Evolutionary conservation across 1,140 invertebrate genomes (phyloP).

Genomic region (Hycleus phaleratus): DNA sequence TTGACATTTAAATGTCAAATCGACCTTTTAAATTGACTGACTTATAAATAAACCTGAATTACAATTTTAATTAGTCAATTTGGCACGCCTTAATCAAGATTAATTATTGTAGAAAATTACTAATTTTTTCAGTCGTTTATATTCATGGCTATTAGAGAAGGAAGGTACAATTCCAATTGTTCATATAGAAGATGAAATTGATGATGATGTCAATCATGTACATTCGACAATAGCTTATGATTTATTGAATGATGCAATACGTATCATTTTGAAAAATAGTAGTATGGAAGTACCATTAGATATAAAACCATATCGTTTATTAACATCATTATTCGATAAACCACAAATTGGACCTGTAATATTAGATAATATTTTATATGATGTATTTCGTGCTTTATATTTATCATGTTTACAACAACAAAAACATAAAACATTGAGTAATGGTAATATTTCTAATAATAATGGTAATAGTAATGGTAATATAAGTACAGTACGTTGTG

Average conservation of each 20-base stretch:
- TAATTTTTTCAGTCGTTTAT: constrained; percentile 55
- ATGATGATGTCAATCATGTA: constrained; percentile 34
- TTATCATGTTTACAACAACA: constrained; percentile 37
- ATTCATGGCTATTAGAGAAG: constrained; percentile 73
- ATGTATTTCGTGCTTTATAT: constrained; percentile 65
- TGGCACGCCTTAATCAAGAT: too few species aligned
- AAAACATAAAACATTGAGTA: constrained; percentile 24
- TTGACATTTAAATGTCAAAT: too few species aligned
- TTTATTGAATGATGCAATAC: constrained; percentile 57
- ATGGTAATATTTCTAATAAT: too few species aligned
- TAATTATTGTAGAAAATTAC: too few species aligned
- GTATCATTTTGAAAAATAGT: constrained; percentile 52
- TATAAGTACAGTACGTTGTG: constrained; percentile 29
- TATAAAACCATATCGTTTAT: constrained; percentile 73
- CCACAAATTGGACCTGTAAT: constrained; percentile 81
- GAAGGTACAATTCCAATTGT: constrained; percentile 52
- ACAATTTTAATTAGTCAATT: too few species aligned
- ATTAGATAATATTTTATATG: constrained; percentile 75
- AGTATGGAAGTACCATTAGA: constrained; percentile 54
- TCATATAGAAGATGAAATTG: constrained; percentile 39
- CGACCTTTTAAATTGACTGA: too few species aligned
- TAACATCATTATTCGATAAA: constrained; percentile 84
- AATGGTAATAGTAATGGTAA: too few species aligned
- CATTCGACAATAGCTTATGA: constrained; percentile 50
- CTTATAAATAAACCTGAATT: too few species aligned